A percentile compares a stretch with the other conserved stretches of the same genome.
Conservation (phyloP, 2,888 invertebrate genomes). For the Drosophila limbata region DNA sequence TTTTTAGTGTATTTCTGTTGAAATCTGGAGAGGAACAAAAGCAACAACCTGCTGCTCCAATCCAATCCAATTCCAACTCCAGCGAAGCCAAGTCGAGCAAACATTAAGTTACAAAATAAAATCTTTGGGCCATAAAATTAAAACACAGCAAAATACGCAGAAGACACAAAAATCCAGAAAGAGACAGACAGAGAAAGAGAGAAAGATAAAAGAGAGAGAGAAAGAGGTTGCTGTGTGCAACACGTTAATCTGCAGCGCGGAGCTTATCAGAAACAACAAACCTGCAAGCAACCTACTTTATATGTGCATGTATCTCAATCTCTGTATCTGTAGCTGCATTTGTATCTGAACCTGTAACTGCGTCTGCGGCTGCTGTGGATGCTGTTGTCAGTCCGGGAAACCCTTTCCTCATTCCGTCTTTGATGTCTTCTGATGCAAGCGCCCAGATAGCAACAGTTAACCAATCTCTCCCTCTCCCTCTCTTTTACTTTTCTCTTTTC, state of each 20-base stretch:
- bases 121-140: constrained; percentile 79
- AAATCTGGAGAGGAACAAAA: constrained; percentile 25
- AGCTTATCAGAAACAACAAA: constrained; percentile 60
- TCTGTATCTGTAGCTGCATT: constrained; percentile 18
- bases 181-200: constrained; percentile 14
- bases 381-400: constrained; percentile 24
- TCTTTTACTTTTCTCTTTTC: background rate
- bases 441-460: constrained; percentile 62
- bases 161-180: constrained; percentile 16
- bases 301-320: constrained; percentile 67
- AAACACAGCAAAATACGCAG: constrained; percentile 69
- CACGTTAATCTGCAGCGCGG: constrained; percentile 71
- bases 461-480: constrained; percentile 2
- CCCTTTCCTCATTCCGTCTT: constrained; percentile 43
- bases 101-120: constrained; percentile 80
- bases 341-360: constrained; percentile 29
- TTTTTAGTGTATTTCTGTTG: constrained; percentile 55
- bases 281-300: constrained; percentile 71
- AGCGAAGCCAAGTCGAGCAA: constrained; percentile 62
- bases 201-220: background rate
- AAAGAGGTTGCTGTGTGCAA: constrained; percentile 31
- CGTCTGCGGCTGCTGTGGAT: constrained; percentile 48
- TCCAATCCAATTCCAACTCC: constrained; percentile 38
- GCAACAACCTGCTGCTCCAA: constrained; percentile 70
- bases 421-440: constrained; percentile 70